Evolutionary conservation across 2,888 invertebrate species (phyloP).

Genomic region (Aquatica leii): DNA sequence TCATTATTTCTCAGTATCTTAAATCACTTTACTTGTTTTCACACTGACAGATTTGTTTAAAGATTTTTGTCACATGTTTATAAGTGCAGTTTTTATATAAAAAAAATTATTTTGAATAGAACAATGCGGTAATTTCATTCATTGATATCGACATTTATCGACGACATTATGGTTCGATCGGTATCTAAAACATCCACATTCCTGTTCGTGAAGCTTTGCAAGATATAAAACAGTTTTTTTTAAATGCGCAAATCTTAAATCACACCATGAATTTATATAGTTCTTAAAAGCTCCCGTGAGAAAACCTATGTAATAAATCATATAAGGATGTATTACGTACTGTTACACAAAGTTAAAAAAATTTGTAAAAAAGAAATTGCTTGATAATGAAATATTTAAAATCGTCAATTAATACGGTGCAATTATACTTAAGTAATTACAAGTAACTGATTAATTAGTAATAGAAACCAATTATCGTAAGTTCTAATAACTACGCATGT

Average conservation of each 20-base stretch:
- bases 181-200: slow-evolving; percentile 29
- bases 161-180: slow-evolving; percentile 21
- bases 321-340: slow-evolving; percentile 3
- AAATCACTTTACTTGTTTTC: too few species aligned
- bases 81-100: background rate
- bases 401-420: too few species aligned
- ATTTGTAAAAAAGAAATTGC: too few species aligned
- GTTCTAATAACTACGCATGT: too few species aligned
- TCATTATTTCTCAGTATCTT: too few species aligned
- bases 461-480: too few species aligned
- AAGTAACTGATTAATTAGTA: too few species aligned
- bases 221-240: slow-evolving; percentile 32
- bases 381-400: too few species aligned
- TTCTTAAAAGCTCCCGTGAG: slow-evolving; percentile 39
- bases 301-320: slow-evolving; percentile 35
- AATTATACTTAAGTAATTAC: too few species aligned
- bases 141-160: slow-evolving; percentile 20
- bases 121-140: slow-evolving; percentile 19
- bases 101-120: slow-evolving; percentile 5
- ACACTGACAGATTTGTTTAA: too few species aligned
- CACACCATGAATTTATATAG: slow-evolving; percentile 38
- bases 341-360: background rate
- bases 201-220: slow-evolving; percentile 11
- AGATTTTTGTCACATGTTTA: too few species aligned
- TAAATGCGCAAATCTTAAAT: slow-evolving; percentile 42